A percentile compares a stretch with the other conserved stretches of the same genome.
phyloP scores from a whole-genome alignment of 2,113 vertebrate species.

The Xerus inauris region DNA sequence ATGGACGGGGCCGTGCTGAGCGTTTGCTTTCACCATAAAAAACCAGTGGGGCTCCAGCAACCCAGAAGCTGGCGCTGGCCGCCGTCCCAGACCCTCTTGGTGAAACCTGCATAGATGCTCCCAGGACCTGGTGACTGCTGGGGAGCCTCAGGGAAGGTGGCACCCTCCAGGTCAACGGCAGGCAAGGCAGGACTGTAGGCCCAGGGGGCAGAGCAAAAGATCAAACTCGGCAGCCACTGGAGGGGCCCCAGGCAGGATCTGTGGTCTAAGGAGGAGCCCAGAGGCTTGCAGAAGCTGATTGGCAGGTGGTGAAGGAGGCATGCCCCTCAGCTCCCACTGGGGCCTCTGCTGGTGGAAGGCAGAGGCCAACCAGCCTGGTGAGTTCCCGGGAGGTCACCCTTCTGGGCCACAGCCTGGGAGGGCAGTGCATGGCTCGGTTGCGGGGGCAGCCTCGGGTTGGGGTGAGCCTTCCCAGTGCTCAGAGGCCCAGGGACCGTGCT shows the following conservation, averaged over 20 bases:
- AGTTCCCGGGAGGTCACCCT: background rate
- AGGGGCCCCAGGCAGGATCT: rapidly evolving
- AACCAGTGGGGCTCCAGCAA: background rate
- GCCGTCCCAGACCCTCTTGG: background rate
- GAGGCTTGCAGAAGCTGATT: background rate
- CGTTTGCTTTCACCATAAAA: background rate
- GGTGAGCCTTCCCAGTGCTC: background rate
- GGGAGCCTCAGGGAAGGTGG: background rate
- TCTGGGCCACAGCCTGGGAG: background rate
- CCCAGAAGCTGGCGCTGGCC: no score
- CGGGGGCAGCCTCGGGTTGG: no score
- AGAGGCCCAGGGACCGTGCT: background rate
- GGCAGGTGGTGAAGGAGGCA: background rate
- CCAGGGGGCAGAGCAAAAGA: background rate
- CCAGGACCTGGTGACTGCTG: rapidly evolving
- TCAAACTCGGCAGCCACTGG: no score
- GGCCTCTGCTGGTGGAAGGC: background rate
- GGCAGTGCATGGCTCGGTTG: background rate
- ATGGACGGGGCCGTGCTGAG: background rate
- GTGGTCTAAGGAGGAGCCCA: rapidly evolving
- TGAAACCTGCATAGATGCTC: background rate
- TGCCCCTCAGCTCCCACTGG: rapidly evolving
- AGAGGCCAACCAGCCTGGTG: background rate
- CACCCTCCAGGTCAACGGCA: background rate
- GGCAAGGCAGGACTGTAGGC: no score